Evolutionary conservation across 35 echinoderm and acorn worm species (phyloP).

Genomic region (Ophiothrix spiculata): DNA sequence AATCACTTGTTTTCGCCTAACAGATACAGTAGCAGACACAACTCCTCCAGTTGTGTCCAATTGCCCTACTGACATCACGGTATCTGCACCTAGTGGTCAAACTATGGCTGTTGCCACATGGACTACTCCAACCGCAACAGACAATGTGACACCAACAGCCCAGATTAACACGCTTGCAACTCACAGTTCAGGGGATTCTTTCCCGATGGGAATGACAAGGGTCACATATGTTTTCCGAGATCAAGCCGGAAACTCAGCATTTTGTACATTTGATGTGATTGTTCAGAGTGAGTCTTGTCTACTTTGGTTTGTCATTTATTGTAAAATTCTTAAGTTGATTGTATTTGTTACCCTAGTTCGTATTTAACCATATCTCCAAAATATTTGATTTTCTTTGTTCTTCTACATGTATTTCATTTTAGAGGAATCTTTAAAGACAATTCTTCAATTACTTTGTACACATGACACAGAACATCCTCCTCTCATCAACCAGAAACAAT

Average conservation of each 20-base stretch:
- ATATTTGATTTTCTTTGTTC: no score
- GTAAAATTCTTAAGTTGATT: no score
- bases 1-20: no score
- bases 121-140: conserved; percentile 30
- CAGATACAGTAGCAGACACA: conserved; percentile 12
- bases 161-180: neutral
- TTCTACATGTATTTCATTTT: no score
- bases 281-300: conserved; percentile 46
- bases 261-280: conserved; percentile 46
- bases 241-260: conserved; percentile 37
- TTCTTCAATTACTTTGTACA: no score
- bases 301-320: no score
- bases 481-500: no score
- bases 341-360: no score
- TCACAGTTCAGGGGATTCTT: conserved; percentile 10
- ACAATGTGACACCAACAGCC: conserved; percentile 36
- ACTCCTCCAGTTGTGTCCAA: conserved; percentile 29
- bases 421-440: no score
- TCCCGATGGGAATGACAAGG: conserved; percentile 38
- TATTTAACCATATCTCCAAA: no score
- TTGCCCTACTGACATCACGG: conserved; percentile 34
- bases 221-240: conserved; percentile 66
- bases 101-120: conserved; percentile 21
- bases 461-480: no score
- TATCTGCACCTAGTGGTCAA: neutral